Conservation (phyloP, 2,888 invertebrate species). For the Brachynemurus nebulosus region DNA sequence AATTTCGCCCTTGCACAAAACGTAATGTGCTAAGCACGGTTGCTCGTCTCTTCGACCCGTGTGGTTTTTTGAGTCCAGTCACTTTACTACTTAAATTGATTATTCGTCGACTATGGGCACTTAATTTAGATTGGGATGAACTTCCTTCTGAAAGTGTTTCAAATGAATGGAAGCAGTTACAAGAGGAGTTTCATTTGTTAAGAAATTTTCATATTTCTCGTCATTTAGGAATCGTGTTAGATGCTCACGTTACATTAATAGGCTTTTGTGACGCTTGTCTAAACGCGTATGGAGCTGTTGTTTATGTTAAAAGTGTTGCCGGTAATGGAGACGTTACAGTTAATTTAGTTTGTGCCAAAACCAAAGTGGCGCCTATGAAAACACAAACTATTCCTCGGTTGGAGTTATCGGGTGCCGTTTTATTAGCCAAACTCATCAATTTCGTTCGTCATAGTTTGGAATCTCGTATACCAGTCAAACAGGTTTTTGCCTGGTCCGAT, state of each 20-base stretch:
- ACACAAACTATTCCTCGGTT: too few relatives aligned
- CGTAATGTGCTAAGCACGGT: background rate
- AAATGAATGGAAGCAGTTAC: background rate
- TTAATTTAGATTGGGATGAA: background rate
- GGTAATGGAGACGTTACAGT: too few relatives aligned
- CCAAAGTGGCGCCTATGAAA: too few relatives aligned
- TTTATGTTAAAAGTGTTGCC: too few relatives aligned
- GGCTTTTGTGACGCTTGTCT: background rate
- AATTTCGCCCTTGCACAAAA: background rate
- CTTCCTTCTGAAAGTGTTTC: background rate
- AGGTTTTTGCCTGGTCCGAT: background rate
- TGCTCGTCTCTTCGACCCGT: background rate
- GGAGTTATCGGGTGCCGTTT: too few relatives aligned
- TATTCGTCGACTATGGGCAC: background rate
- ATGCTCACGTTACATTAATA: background rate
- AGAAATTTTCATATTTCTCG: background rate
- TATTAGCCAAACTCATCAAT: too few relatives aligned
- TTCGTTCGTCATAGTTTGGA: background rate
- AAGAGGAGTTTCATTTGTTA: background rate
- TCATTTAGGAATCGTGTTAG: background rate
- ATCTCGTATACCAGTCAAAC: background rate
- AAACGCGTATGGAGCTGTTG: too few relatives aligned
- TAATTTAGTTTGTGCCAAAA: too few relatives aligned
- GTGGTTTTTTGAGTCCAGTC: background rate
- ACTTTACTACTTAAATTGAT: background rate